A percentile compares a stretch with the other conserved stretches of the same genome.
Conservation (phyloP, 2,888 invertebrate genomes). For the Hemicrepidius hirtus region DNA sequence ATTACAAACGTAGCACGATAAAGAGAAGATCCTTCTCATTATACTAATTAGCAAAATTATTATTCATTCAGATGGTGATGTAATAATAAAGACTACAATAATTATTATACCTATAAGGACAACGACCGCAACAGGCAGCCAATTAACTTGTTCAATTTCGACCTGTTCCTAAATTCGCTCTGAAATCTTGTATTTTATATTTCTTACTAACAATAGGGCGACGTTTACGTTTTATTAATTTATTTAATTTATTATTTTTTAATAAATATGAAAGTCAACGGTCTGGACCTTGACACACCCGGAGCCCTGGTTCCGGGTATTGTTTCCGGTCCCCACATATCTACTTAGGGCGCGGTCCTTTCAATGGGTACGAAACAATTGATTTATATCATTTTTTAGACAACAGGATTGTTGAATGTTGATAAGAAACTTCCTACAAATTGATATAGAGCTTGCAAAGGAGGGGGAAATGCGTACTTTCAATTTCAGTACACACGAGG, state of each 20-base stretch:
- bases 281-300: conserved; percentile 51
- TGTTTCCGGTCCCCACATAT: conserved; percentile 48
- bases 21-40: conserved; percentile 8
- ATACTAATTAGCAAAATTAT: conserved; percentile 25
- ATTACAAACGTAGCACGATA: conserved; percentile 1
- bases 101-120: conserved; percentile 35
- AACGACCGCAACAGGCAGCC: conserved; percentile 13
- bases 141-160: conserved; percentile 6
- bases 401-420: conserved; percentile 22
- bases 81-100: conserved; percentile 5
- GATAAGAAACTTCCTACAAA: conserved; percentile 16
- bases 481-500: neutral
- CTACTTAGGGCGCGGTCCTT: conserved; percentile 29
- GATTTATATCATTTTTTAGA: conserved; percentile 25
- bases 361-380: conserved; percentile 31
- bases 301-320: conserved; percentile 46
- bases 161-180: neutral
- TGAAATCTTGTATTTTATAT: conserved; percentile 5
- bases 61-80: conserved; percentile 23
- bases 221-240: conserved; percentile 40
- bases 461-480: neutral
- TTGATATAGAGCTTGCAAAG: neutral
- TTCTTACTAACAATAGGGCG: conserved; percentile 12
- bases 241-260: no score
- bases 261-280: conserved; percentile 47